Conservation (phyloP, 2,113 vertebrate genomes). For the Toxostoma redivivum region DNA sequence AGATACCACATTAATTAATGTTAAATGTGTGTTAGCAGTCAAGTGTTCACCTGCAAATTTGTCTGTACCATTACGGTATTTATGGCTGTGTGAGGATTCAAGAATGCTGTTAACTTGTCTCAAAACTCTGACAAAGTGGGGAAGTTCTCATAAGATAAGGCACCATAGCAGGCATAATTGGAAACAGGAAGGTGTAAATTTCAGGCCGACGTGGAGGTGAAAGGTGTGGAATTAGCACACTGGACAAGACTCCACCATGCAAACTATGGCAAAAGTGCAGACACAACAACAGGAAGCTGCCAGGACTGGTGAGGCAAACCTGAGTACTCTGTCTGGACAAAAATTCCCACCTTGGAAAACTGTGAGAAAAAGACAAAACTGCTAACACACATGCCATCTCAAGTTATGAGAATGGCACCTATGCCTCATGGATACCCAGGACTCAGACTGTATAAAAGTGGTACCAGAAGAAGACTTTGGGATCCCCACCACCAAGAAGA, state of each 20-base stretch:
- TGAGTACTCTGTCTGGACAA: not conserved
- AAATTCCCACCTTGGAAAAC: not conserved
- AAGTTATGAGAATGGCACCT: not conserved
- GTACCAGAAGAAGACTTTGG: not conserved
- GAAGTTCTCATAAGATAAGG: not conserved
- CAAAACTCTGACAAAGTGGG: not conserved
- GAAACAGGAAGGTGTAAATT: not conserved
- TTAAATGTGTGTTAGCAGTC: not conserved
- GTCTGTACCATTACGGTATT: not conserved
- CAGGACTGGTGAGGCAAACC: not conserved
- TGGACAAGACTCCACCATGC: not conserved
- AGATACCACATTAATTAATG: not conserved
- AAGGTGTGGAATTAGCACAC: not conserved
- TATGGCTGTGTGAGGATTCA: not conserved
- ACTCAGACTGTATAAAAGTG: not conserved
- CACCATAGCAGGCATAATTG: not conserved
- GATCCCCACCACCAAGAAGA: not conserved
- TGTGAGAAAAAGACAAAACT: not conserved
- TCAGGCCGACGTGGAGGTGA: fast-evolving
- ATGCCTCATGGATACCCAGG: not conserved
- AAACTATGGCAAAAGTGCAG: not conserved
- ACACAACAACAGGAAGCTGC: not conserved
- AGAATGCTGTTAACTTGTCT: not conserved
- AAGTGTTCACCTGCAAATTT: not conserved
- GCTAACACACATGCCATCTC: too few species aligned